Evolutionary conservation across 2,797 vertebrate species (phyloP).

Genomic region (Basileuterus tristriatus): DNA sequence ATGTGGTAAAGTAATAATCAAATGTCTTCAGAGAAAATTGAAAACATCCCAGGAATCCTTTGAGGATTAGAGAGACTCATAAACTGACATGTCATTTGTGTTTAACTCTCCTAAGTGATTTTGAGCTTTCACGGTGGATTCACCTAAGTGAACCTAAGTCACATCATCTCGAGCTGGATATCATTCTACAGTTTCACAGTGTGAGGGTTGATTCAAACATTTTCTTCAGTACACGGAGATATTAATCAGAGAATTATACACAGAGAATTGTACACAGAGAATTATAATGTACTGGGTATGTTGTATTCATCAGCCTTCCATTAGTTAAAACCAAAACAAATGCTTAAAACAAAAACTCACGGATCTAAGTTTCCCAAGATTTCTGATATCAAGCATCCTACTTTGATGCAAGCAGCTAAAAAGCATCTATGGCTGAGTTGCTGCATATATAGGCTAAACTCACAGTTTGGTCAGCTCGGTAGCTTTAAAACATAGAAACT

Average conservation of each 20-base stretch:
- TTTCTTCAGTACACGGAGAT: neutral
- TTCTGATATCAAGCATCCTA: neutral
- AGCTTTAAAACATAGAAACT: neutral
- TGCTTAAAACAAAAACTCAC: neutral
- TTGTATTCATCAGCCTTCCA: neutral
- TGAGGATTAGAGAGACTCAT: neutral
- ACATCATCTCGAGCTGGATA: neutral
- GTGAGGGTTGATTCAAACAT: neutral
- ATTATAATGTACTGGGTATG: too few species aligned
- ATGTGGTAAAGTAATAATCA: neutral
- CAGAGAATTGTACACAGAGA: too few species aligned
- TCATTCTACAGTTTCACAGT: neutral
- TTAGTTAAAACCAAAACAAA: neutral
- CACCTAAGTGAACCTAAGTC: neutral
- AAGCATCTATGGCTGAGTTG: neutral
- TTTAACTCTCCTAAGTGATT: slow-evolving; percentile 8
- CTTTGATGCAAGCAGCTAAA: neutral
- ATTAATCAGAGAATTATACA: neutral
- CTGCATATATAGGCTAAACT: neutral
- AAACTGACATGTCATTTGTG: neutral
- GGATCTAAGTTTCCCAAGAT: neutral
- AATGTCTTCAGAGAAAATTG: neutral
- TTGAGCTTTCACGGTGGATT: slow-evolving; percentile 31
- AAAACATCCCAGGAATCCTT: neutral
- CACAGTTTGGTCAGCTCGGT: neutral